Evolutionary conservation across 2,797 vertebrate genomes (phyloP).

Genomic region (Acrocephalus scirpaceus): DNA sequence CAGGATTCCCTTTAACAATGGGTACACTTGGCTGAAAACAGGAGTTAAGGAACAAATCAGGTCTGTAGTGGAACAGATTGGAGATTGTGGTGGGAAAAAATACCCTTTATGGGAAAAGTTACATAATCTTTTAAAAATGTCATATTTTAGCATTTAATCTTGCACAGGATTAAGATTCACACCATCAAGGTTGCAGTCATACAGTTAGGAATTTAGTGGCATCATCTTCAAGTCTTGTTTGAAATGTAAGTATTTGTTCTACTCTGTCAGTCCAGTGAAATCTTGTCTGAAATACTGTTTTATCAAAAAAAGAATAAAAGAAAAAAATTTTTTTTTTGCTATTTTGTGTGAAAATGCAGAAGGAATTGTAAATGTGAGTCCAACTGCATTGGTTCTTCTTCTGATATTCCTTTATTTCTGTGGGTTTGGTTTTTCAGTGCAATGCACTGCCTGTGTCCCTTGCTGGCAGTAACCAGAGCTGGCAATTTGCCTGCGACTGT

Average conservation of each 20-base stretch:
- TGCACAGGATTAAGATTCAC: neutral
- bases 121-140: neutral
- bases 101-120: neutral
- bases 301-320: neutral
- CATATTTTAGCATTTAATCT: neutral
- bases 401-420: neutral
- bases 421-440: neutral
- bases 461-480: neutral
- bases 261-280: neutral
- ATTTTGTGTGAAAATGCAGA: neutral
- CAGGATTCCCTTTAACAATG: neutral
- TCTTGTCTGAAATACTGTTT: neutral
- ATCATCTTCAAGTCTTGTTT: neutral
- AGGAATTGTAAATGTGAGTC: neutral
- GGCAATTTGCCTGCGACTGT: fast-evolving
- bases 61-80: neutral
- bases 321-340: neutral
- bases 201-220: neutral
- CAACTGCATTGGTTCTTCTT: neutral
- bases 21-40: neutral
- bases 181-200: neutral
- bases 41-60: neutral
- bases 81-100: neutral
- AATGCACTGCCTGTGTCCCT: fast-evolving
- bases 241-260: neutral